Conservation (phyloP, 1,140 invertebrate species). For the Eumaeus atala region DNA sequence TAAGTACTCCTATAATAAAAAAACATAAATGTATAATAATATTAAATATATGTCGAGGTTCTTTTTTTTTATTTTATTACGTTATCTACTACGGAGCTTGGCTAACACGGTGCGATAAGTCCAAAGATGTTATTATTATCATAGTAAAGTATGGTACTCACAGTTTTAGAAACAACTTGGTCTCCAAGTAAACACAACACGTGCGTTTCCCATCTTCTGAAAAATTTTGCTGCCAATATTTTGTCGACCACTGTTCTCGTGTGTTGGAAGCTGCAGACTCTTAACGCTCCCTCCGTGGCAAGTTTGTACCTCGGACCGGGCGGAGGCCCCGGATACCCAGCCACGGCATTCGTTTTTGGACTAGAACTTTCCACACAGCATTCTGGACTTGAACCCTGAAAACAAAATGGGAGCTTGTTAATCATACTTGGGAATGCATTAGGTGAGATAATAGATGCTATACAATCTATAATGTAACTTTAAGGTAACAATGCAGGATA, state of each 20-base stretch:
- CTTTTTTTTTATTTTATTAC: no score
- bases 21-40: no score
- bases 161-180: constrained; percentile 84
- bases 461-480: no score
- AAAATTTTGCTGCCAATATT: constrained; percentile 86
- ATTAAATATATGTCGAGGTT: no score
- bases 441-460: no score
- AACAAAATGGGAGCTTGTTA: background rate
- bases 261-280: constrained; percentile 87
- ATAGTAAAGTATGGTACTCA: constrained; percentile 69
- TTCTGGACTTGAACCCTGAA: constrained; percentile 62
- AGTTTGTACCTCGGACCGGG: constrained; percentile 84
- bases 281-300: constrained; percentile 83
- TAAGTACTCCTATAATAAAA: no score
- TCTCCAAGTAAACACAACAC: constrained; percentile 81
- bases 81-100: no score
- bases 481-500: no score
- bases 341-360: constrained; percentile 36
- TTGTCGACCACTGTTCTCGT: constrained; percentile 87
- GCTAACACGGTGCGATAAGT: no score
- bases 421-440: no score
- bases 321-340: constrained; percentile 64
- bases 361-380: constrained; percentile 58
- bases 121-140: no score
- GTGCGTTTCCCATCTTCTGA: constrained; percentile 87